These are phyloP conservation scores for Drosophila picticornis DNA, from an alignment of 2,888 invertebrate genomes.

Conservation along the genomic window DNA sequence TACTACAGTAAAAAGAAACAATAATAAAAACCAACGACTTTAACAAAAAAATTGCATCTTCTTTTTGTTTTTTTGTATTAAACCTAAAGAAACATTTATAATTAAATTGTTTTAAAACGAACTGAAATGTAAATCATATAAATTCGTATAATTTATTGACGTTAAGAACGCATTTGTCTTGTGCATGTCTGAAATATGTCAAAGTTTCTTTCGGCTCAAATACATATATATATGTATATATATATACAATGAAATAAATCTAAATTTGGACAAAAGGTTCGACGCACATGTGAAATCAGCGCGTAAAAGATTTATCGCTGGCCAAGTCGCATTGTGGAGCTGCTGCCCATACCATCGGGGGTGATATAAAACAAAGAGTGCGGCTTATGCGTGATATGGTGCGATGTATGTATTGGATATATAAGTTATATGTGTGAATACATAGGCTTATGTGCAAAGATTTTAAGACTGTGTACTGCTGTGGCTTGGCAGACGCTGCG, in stretches of 20 bases:
- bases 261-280: conserved; percentile 57
- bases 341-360: conserved; percentile 27
- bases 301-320: conserved; percentile 66
- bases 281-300: conserved; percentile 71
- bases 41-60: conserved; percentile 34
- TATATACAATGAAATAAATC: conserved; percentile 69
- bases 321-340: conserved; percentile 39
- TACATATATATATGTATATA: conserved; percentile 59
- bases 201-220: conserved; percentile 54
- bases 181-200: conserved; percentile 68
- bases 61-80: conserved; percentile 1
- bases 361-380: conserved; percentile 1
- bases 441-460: conserved; percentile 23
- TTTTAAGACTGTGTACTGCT: conserved; percentile 25
- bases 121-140: conserved; percentile 26
- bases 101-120: not conserved
- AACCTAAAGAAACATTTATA: not conserved
- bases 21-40: conserved; percentile 7
- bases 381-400: conserved; percentile 6
- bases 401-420: not conserved
- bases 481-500: conserved; percentile 29
- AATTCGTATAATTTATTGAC: conserved; percentile 54
- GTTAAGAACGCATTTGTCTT: conserved; percentile 70
- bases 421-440: conserved; percentile 4
- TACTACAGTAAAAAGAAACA: conserved; percentile 44